Base-by-base conservation (phyloP, 1,140 invertebrate genomes). In the Drosophila bocqueti region DNA sequence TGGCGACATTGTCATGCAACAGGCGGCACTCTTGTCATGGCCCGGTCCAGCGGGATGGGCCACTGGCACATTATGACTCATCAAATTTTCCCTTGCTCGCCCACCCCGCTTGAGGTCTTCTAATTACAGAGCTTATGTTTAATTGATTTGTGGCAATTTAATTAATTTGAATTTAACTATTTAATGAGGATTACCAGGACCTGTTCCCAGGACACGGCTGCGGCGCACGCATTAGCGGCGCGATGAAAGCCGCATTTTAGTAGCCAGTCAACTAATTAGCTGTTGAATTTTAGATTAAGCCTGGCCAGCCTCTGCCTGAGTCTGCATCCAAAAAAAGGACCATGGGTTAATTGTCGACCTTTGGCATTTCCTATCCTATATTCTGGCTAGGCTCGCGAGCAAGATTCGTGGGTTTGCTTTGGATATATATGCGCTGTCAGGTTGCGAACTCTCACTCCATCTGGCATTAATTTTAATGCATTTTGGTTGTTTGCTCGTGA, bases 111-210 rank as follows among this genome's bases (percentile, higher is more conserved):
- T 89, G 85, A 84, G 84, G 84, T 90, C 81, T 75, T 84, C 84
- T 89, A 89, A 89, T 89, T 89, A 90, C 84, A 76, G 47, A 79
- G 84, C 85, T 89, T 89, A 89, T 89, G 83, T 89, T 84, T 89
- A 89, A 89, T 89, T 89, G 84, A 89, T 90, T 90, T 89, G 84
- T 78, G 84, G 84, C 84, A 89, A 89, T 89, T 89, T 89, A 89
- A 90, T 90, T 89, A 89, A 89, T 89, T 89, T 89, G 84, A 89
- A 89, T 89, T 89, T 89, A 89, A 89, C 84, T 90, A 89, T 89
- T 89, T 89, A 89, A 89, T 89, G 83, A 83, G 84, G 83, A 87
- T 87, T 87, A 87, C 76, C 84, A 79, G 83, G 45, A 24, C 71
- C 45, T 45, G 64, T 60, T 61, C 49, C 61, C 57, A 50, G 50